phyloP scores from a whole-genome alignment of 2,113 vertebrate genomes.

The Misgurnus anguillicaudatus region DNA sequence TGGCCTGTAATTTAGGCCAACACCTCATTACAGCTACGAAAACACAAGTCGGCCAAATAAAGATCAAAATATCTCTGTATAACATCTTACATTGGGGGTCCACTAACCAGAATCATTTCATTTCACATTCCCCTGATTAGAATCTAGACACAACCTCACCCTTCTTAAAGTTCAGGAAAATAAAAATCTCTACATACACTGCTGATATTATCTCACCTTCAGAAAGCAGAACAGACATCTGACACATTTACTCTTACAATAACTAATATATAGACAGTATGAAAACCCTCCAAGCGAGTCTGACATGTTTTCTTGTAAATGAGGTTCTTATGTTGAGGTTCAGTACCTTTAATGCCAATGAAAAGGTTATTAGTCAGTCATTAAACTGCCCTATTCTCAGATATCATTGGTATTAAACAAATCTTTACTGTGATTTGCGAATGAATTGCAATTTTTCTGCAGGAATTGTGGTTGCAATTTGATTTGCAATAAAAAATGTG shows the following conservation, averaged over 20 bases:
- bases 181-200: background rate
- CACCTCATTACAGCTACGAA: constrained; percentile 4
- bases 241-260: background rate
- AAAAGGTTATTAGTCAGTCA: too few relatives aligned
- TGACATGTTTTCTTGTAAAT: too few relatives aligned
- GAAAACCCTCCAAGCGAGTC: too few relatives aligned
- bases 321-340: too few relatives aligned
- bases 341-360: too few relatives aligned
- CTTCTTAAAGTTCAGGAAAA: background rate
- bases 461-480: too few relatives aligned
- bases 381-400: too few relatives aligned
- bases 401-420: too few relatives aligned
- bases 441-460: too few relatives aligned
- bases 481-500: too few relatives aligned
- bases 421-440: too few relatives aligned
- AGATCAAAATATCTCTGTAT: constrained; percentile 10
- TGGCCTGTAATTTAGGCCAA: constrained; percentile 2
- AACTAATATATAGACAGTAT: background rate
- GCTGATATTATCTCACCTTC: background rate
- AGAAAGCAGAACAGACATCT: background rate
- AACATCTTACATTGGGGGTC: background rate
- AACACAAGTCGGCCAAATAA: constrained; percentile 18
- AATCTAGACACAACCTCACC: background rate
- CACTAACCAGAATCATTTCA: background rate
- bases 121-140: constrained; percentile 4